These are phyloP conservation scores for Agelastica alni DNA, from an alignment of 2,888 invertebrate species.

Conservation along the genomic window DNA sequence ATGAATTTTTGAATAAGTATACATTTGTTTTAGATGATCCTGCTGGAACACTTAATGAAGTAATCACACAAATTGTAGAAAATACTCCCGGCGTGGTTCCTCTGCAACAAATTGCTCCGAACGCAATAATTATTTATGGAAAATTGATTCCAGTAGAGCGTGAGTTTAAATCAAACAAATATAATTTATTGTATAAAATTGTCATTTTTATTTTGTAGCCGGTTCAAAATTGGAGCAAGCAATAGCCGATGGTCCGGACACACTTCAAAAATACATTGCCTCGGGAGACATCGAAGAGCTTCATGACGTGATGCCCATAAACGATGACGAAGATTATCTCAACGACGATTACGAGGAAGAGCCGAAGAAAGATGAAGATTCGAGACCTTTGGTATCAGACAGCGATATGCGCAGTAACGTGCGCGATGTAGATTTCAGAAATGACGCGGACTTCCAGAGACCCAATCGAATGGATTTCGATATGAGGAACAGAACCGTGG, in stretches of 20 bases:
- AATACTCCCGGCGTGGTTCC: slow-evolving; percentile 81
- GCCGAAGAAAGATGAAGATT: slow-evolving; percentile 45
- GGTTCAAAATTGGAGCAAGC: slow-evolving; percentile 77
- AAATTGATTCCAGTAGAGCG: slow-evolving; percentile 77
- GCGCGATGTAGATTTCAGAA: slow-evolving; percentile 43
- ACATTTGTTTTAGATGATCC: slow-evolving; percentile 51
- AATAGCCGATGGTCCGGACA: slow-evolving; percentile 76
- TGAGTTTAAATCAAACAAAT: slow-evolving; percentile 50
- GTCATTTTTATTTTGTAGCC: slow-evolving; percentile 54
- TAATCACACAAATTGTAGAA: slow-evolving; percentile 73
- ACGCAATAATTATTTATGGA: slow-evolving; percentile 82
- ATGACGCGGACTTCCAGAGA: slow-evolving; percentile 36
- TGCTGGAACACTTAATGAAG: slow-evolving; percentile 64
- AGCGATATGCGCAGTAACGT: slow-evolving; percentile 40
- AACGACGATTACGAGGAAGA: slow-evolving; percentile 60
- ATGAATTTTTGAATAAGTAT: no score
- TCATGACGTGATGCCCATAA: slow-evolving; percentile 74
- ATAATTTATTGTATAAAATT: background rate
- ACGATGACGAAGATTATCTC: slow-evolving; percentile 61
- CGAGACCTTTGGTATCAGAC: slow-evolving; percentile 42
- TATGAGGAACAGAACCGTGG: slow-evolving; percentile 42
- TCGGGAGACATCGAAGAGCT: slow-evolving; percentile 82
- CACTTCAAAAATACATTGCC: slow-evolving; percentile 76
- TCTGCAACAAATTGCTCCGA: slow-evolving; percentile 75
- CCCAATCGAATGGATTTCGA: slow-evolving; percentile 45